These are phyloP conservation scores for Cataglyphis cursor DNA, from an alignment of 2,888 invertebrate species.

Conservation along the genomic window DNA sequence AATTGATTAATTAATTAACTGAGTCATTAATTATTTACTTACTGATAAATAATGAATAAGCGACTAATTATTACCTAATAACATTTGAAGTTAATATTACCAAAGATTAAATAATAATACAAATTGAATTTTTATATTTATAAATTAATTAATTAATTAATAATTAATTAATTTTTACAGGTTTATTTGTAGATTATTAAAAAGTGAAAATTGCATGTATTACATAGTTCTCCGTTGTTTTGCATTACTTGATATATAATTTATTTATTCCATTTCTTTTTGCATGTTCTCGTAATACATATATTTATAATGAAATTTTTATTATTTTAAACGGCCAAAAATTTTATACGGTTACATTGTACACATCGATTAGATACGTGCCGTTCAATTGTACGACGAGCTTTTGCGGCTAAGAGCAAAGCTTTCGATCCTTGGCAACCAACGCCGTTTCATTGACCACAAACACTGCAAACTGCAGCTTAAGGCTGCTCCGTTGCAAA, in stretches of 20 bases:
- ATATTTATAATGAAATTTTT: background rate
- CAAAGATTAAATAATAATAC: background rate
- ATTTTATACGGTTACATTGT: background rate
- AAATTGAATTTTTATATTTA: background rate
- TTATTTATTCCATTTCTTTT: too few species aligned
- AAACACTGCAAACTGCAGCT: conserved; percentile 36
- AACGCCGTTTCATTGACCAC: conserved; percentile 30
- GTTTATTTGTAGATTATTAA: background rate
- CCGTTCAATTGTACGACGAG: conserved; percentile 1
- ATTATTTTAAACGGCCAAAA: background rate
- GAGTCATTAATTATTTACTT: too few species aligned
- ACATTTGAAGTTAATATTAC: conserved; percentile 1
- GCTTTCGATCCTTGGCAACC: conserved; percentile 26
- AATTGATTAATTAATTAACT: too few species aligned
- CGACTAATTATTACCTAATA: background rate
- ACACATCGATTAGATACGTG: background rate
- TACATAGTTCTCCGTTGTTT: background rate
- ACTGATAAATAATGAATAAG: too few species aligned
- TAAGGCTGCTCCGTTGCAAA: conserved; percentile 23
- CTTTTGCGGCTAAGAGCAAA: conserved; percentile 21
- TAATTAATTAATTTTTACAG: background rate
- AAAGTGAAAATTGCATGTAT: background rate
- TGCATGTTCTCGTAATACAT: background rate
- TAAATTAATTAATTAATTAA: background rate
- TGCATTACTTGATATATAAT: background rate